phyloP scores from a whole-genome alignment of 2,797 vertebrate genomes.

The Cynodonichthys magdalenae region DNA sequence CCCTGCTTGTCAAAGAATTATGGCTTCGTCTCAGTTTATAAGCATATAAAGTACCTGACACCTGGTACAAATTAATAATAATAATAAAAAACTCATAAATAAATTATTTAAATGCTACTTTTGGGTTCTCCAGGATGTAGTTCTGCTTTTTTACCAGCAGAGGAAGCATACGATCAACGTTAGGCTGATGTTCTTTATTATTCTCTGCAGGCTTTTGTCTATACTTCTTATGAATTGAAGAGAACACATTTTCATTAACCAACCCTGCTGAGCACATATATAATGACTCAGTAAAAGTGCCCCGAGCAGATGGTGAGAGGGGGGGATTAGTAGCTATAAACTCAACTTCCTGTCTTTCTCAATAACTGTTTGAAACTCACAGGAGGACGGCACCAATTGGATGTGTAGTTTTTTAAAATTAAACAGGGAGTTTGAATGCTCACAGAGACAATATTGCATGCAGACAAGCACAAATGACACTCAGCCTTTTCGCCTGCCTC shows the following conservation, averaged over 20 bases:
- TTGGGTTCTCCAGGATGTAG: not conserved
- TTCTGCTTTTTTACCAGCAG: conserved; percentile 59
- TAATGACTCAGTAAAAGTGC: conserved; percentile 6
- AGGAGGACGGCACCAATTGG: conserved; percentile 14
- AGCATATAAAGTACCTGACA: not conserved
- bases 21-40: no score
- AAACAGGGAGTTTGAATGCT: conserved; percentile 62
- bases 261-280: conserved; percentile 10
- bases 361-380: conserved; percentile 42
- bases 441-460: conserved; percentile 54
- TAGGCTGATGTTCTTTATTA: not conserved
- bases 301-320: not conserved
- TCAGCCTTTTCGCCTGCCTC: conserved; percentile 18
- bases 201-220: not conserved
- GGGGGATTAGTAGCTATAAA: conserved; percentile 4
- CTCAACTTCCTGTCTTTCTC: conserved; percentile 15
- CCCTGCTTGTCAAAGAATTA: not conserved
- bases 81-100: not conserved
- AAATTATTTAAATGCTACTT: not conserved
- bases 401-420: conserved; percentile 50
- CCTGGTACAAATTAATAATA: not conserved
- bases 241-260: conserved; percentile 10
- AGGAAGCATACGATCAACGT: conserved; percentile 36
- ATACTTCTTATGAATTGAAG: not conserved
- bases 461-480: conserved; percentile 43